These are phyloP conservation scores for Clarias batrachus DNA, from an alignment of 2,113 vertebrate species.

Conservation along the genomic window DNA sequence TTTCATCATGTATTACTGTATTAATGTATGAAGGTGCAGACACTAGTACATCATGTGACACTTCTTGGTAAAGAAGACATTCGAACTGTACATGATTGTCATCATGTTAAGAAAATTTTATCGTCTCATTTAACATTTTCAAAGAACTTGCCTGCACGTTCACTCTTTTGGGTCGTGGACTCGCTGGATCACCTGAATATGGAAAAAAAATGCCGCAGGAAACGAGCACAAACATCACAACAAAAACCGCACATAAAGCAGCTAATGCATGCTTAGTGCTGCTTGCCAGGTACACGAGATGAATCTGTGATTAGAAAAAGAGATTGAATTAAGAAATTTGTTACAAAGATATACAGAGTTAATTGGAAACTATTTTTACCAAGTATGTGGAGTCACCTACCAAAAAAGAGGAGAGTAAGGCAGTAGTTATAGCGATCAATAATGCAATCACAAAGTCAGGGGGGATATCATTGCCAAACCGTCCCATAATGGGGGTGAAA, in stretches of 20 bases:
- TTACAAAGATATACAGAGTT: neutral
- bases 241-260: slow-evolving; percentile 74
- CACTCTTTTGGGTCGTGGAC: slow-evolving; percentile 88
- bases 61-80: neutral
- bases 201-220: slow-evolving; percentile 89
- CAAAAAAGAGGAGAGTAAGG: slow-evolving; percentile 89
- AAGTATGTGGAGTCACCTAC: slow-evolving; percentile 71
- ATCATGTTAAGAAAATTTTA: neutral
- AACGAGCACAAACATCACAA: slow-evolving; percentile 79
- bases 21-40: no score
- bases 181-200: slow-evolving; percentile 77
- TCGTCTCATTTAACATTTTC: neutral
- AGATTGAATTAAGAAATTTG: neutral
- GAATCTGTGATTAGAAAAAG: slow-evolving; percentile 73
- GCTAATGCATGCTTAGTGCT: slow-evolving; percentile 84
- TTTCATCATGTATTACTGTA: no score
- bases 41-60: neutral
- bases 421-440: slow-evolving; percentile 77
- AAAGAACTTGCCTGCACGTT: slow-evolving; percentile 84
- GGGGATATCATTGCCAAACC: slow-evolving; percentile 91
- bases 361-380: neutral
- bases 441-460: slow-evolving; percentile 86
- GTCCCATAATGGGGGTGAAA: slow-evolving; percentile 93
- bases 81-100: no score
- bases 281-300: slow-evolving; percentile 86